Percentiles rank a stretch among this genome's conserved stretches.
Conservation (phyloP, 2,113 vertebrate genomes). For the Gallinago media region DNA sequence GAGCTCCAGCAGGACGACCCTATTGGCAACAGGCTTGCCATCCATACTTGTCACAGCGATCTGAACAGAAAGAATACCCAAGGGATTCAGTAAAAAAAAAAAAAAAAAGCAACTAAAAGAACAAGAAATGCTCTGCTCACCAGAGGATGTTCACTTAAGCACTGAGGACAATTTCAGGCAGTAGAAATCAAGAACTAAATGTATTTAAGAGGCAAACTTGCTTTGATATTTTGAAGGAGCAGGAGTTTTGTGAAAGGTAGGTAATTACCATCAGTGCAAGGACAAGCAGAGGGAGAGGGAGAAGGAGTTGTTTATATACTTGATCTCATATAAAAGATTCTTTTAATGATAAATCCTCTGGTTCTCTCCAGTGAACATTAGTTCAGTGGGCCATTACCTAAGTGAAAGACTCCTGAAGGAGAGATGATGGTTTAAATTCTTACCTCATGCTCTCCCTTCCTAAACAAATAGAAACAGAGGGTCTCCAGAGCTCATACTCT, state of each 20-base stretch:
- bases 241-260: background rate
- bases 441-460: background rate
- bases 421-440: background rate
- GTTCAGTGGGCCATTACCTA: background rate
- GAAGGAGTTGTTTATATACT: background rate
- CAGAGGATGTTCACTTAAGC: background rate
- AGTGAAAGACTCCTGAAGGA: background rate
- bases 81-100: background rate
- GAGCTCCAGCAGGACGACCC: slow-evolving; percentile 61
- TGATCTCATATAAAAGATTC: background rate
- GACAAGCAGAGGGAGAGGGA: background rate
- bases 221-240: background rate
- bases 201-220: background rate
- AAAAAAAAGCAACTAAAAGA: background rate
- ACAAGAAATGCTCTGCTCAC: background rate
- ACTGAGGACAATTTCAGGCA: background rate
- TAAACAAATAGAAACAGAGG: background rate
- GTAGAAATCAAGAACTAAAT: background rate
- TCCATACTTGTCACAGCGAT: slow-evolving; percentile 38
- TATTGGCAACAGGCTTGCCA: slow-evolving; percentile 22
- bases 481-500: background rate
- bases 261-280: background rate
- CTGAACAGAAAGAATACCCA: slow-evolving; percentile 21
- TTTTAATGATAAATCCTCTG: background rate
- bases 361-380: background rate